Evolutionary conservation across 2,888 invertebrate genomes (phyloP).

Genomic region (Amphipyra berbera): DNA sequence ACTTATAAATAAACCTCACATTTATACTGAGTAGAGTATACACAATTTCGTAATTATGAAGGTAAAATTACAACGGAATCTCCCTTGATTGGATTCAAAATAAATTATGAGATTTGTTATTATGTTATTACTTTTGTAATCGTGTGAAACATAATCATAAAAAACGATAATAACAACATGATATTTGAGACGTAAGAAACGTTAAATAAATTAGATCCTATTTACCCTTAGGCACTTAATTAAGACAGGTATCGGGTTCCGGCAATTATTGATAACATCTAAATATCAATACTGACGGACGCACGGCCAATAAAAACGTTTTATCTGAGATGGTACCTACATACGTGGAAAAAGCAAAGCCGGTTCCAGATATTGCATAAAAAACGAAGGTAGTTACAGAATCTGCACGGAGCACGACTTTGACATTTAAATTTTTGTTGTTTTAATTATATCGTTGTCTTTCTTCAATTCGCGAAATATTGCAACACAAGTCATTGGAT

Average conservation of each 20-base stretch:
- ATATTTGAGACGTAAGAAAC: not conserved
- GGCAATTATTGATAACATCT: constrained; percentile 33
- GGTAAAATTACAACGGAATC: too few relatives aligned
- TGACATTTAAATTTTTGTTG: constrained; percentile 31
- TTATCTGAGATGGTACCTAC: constrained; percentile 19
- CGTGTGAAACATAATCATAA: too few relatives aligned
- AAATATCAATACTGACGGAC: constrained; percentile 22
- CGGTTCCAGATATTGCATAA: constrained; percentile 19
- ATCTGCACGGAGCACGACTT: constrained; percentile 28
- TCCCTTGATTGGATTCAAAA: too few relatives aligned
- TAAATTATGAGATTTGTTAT: too few relatives aligned
- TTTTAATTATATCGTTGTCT: constrained; percentile 3
- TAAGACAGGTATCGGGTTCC: constrained; percentile 12
- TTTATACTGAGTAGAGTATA: too few relatives aligned
- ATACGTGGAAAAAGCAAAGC: constrained; percentile 8
- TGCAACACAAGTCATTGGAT: constrained; percentile 17
- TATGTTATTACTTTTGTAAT: too few relatives aligned
- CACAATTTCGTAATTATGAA: too few relatives aligned
- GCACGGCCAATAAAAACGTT: constrained; percentile 10
- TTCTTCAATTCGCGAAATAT: constrained; percentile 11
- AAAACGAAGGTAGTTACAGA: constrained; percentile 35
- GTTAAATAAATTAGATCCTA: constrained; percentile 15
- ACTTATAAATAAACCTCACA: too few relatives aligned
- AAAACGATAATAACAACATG: not conserved
- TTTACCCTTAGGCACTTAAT: constrained; percentile 14